Conservation (phyloP, 2,888 invertebrate genomes). For the Penaeus monodon region DNA sequence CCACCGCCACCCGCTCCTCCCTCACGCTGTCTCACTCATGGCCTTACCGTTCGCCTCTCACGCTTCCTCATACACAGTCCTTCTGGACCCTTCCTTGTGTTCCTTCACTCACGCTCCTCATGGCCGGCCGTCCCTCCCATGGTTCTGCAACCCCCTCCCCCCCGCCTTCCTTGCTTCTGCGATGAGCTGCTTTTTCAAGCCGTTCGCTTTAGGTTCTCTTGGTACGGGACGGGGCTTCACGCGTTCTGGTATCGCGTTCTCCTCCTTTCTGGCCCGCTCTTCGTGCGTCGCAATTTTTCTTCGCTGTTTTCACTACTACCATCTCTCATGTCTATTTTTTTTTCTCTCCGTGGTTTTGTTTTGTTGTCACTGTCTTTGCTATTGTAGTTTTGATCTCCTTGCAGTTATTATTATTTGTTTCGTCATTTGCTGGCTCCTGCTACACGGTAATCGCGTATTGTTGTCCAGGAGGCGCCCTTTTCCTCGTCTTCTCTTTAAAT, state of each 20-base stretch:
- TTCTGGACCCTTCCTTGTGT: neutral
- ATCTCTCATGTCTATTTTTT: conserved; percentile 4
- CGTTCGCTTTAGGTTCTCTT: no score
- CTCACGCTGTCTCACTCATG: neutral
- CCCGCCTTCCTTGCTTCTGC: neutral
- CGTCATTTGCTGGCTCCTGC: no score
- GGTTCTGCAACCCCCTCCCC: neutral
- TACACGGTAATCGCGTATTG: no score
- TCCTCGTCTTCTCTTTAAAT: conserved; percentile 1
- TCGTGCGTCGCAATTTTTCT: no score
- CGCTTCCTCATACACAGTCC: neutral
- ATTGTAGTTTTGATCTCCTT: no score
- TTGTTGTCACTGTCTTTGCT: no score
- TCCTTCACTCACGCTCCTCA: neutral
- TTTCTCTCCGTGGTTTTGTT: neutral
- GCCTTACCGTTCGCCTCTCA: neutral
- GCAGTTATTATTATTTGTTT: no score
- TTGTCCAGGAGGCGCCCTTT: neutral
- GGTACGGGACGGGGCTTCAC: no score
- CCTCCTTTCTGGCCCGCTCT: no score
- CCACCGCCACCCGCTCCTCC: neutral
- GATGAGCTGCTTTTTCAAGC: neutral
- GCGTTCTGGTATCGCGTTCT: no score
- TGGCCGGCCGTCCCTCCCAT: neutral
- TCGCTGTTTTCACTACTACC: neutral